These are phyloP conservation scores for Smittia aterrima DNA, from an alignment of 2,888 invertebrate species.

Conservation along the genomic window DNA sequence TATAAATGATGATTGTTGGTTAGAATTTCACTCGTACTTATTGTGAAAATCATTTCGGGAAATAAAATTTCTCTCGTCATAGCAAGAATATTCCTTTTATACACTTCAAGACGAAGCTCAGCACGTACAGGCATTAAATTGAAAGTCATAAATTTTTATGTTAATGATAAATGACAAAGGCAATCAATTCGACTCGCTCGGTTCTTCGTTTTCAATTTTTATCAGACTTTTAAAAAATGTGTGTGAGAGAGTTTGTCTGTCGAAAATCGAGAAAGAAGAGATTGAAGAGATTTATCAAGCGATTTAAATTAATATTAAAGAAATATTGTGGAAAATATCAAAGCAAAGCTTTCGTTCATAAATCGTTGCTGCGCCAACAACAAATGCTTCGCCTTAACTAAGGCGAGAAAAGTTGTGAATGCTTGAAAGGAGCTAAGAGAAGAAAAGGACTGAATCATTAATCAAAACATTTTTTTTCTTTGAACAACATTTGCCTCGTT, in stretches of 20 bases:
- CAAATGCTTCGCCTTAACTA: neutral
- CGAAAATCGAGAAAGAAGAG: neutral
- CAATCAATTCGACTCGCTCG: slow-evolving; percentile 23
- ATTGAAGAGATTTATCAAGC: slow-evolving; percentile 33
- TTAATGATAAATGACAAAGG: slow-evolving; percentile 36
- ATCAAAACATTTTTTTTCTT: neutral
- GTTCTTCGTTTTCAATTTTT: slow-evolving; percentile 6
- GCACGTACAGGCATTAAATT: slow-evolving; percentile 33
- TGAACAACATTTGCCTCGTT: neutral
- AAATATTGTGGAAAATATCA: neutral
- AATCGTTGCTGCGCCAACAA: neutral
- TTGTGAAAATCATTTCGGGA: neutral
- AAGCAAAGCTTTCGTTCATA: slow-evolving; percentile 7
- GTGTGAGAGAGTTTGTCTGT: neutral
- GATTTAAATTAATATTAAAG: slow-evolving; percentile 34
- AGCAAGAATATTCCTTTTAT: neutral
- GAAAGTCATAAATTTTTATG: slow-evolving; percentile 38
- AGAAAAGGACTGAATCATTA: neutral
- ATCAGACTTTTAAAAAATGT: slow-evolving; percentile 17
- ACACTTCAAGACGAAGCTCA: neutral
- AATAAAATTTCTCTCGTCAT: neutral
- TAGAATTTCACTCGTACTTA: neutral
- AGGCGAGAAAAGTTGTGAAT: neutral
- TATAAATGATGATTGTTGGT: neutral
- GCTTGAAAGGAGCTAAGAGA: neutral